Conservation (phyloP, 2,113 vertebrate genomes). For the Heptranchias perlo region DNA sequence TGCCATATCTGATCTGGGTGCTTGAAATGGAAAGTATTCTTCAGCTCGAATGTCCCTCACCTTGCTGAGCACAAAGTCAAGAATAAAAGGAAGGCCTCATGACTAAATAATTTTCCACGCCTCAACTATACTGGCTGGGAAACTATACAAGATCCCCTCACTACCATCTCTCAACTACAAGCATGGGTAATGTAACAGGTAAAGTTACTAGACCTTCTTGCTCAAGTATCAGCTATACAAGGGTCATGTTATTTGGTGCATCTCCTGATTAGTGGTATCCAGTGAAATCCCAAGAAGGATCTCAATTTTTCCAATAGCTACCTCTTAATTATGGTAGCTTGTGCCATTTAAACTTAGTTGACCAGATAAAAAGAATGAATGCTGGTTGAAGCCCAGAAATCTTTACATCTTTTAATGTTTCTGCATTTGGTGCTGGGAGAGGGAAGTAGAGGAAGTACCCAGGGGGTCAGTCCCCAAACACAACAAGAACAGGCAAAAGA, state of each 20-base stretch:
- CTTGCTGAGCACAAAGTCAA: background rate
- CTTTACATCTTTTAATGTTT: background rate
- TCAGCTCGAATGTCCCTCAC: background rate
- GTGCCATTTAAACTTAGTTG: background rate
- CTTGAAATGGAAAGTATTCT: background rate
- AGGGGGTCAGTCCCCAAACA: background rate
- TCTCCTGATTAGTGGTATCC: background rate
- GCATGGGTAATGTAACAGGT: background rate
- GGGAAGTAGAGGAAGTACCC: background rate
- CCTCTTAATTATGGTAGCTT: background rate
- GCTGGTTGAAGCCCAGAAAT: background rate
- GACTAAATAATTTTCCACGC: background rate
- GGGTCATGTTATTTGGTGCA: background rate
- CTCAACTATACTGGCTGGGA: background rate
- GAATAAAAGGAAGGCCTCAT: background rate
- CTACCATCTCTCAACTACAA: background rate
- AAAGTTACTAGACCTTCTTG: background rate
- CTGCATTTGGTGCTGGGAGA: background rate
- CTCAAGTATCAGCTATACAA: background rate
- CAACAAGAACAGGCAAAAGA: background rate
- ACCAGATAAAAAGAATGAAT: background rate
- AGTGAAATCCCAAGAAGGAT: background rate
- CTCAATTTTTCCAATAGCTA: background rate
- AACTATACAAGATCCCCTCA: no score
- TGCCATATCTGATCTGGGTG: background rate